Conservation (phyloP, 2,113 vertebrate species). For the Smithornis capensis region DNA sequence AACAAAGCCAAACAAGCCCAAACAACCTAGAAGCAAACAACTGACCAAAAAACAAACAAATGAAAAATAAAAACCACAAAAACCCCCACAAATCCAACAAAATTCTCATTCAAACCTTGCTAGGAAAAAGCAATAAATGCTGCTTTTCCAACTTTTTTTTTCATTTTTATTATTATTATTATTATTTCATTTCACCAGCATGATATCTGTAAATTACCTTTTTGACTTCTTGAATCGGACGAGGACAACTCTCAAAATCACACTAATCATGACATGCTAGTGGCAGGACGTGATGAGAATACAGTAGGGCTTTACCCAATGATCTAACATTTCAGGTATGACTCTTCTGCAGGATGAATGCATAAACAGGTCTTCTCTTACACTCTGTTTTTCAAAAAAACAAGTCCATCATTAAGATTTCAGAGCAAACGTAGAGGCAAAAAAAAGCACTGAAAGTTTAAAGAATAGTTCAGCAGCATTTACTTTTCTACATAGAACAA, state of each 20-base stretch:
- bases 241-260: neutral
- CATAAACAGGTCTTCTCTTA: fast-evolving
- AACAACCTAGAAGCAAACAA: neutral
- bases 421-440: neutral
- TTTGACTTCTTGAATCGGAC: neutral
- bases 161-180: neutral
- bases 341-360: neutral
- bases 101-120: neutral
- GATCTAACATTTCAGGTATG: neutral
- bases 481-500: neutral
- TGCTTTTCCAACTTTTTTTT: neutral
- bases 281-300: neutral
- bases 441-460: neutral
- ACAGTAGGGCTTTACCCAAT: neutral
- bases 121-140: neutral
- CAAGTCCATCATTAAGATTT: fast-evolving
- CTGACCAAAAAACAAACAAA: neutral
- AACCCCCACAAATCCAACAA: neutral
- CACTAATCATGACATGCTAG: neutral
- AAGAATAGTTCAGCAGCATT: neutral
- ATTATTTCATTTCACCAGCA: neutral
- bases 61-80: neutral
- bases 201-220: neutral
- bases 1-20: neutral
- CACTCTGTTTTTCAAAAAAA: neutral